These are phyloP conservation scores for Tetragnatha versicolor DNA, from an alignment of 1,140 invertebrate genomes.

Conservation along the genomic window DNA sequence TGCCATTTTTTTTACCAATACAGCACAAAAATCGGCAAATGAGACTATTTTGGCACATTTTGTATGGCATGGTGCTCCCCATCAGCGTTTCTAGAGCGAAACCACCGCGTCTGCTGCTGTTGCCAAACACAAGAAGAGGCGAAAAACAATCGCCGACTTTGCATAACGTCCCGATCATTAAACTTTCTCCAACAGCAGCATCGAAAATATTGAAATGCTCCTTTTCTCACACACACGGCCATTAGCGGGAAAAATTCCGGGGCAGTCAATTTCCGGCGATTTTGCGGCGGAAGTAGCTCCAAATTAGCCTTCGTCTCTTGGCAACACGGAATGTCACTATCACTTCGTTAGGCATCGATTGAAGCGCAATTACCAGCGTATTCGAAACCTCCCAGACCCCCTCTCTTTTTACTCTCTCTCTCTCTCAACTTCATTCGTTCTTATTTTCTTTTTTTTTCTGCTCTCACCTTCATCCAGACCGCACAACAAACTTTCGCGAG, in stretches of 20 bases:
- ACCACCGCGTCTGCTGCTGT: no score
- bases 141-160: no score
- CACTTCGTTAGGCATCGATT: slow-evolving; percentile 53
- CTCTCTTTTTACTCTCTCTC: not conserved
- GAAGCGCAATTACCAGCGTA: slow-evolving; percentile 37
- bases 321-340: slow-evolving; percentile 38
- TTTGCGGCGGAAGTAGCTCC: slow-evolving; percentile 38
- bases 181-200: no score
- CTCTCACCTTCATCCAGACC: no score
- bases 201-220: not conserved
- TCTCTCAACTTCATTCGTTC: not conserved
- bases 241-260: slow-evolving; percentile 39
- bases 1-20: no score
- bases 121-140: no score
- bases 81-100: no score
- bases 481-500: not conserved
- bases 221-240: not conserved
- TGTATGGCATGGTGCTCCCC: no score
- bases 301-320: slow-evolving; percentile 51
- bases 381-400: slow-evolving; percentile 28
- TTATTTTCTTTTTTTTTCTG: slow-evolving; percentile 2
- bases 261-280: slow-evolving; percentile 47
- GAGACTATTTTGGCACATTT: no score
- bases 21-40: no score
- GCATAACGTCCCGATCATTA: no score